These are phyloP conservation scores for Gambelia wislizenii DNA, from an alignment of 2,797 vertebrate species.

Conservation along the genomic window DNA sequence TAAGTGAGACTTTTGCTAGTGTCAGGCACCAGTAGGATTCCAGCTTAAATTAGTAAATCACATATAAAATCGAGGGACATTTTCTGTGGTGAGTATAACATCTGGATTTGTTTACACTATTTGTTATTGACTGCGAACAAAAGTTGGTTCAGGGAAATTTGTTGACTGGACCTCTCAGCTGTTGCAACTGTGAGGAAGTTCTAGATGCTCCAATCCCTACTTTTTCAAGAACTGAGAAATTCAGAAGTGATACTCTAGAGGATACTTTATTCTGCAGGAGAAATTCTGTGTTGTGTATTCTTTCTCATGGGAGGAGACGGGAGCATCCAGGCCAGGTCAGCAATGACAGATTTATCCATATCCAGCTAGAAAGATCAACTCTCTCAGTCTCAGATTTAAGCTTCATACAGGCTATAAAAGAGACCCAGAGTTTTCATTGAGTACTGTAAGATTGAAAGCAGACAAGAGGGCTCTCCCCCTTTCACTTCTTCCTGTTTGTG, in stretches of 20 bases:
- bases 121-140: neutral
- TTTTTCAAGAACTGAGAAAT: neutral
- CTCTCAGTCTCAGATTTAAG: neutral
- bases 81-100: neutral
- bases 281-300: too few species aligned
- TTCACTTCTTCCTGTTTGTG: neutral
- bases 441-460: neutral
- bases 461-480: neutral
- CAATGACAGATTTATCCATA: neutral
- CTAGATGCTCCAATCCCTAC: neutral
- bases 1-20: too few species aligned
- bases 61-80: neutral
- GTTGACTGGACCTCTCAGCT: neutral
- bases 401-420: neutral
- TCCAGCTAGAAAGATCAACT: neutral
- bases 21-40: too few species aligned
- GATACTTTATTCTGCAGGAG: too few species aligned
- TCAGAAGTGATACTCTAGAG: neutral
- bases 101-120: neutral
- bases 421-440: neutral
- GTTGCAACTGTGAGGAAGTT: neutral
- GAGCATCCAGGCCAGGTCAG: too few species aligned
- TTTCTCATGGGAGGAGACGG: too few species aligned
- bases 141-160: neutral
- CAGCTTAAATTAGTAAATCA: neutral